Base-by-base conservation (phyloP, 1,140 invertebrate genomes). In the Branchinecta lynchi region DNA sequence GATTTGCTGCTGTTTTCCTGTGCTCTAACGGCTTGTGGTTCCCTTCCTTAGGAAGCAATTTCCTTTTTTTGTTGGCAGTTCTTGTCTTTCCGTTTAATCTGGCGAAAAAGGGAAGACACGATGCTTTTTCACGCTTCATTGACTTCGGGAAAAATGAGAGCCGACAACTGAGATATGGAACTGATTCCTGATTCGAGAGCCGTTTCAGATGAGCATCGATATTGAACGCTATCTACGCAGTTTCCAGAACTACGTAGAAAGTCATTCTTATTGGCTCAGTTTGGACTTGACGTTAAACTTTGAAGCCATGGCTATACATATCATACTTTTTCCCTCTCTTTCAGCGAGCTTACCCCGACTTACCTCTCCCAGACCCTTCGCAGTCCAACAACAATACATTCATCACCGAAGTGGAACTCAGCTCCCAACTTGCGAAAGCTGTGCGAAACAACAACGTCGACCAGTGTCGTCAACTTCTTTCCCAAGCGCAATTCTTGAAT, bases 191-290 rank as follows among this genome's bases (percentile, higher is more conserved):
- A 60, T 86, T 5, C 79, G 87, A 46, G 88, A 91, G 79, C 66
- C 83, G 7, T 82, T 88, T 70, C 89, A 91, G 76, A 76, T 88
- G 3, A 71, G 83, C 0, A 84, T 88, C 8, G 83, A 84, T 1
- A 83, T 85, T 5, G 74, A 77, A 3, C 75, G 80, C 60, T 89
- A 90, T 76, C 75, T 89, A 8, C 79, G 75, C 66, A 86, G 82
- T 68, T 78, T 83, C 6, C 86, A 87, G 74, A 90, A 90, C 75
- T 86, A 83, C 77, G 78, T 89, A 71, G 88, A 90, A 79, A n/a
- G n/a, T 73, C 8, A 21, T 76, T 0, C 75, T 90, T 7, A 84
- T 90, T 65, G 71, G 83, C 20, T 74, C 87, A 1, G 84, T 84
- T 79, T 68, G 79, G 83, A 75, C 79, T 83, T 73, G 74, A 86